phyloP scores from a whole-genome alignment of 2,113 vertebrate genomes.

The Pao palembangensis region DNA sequence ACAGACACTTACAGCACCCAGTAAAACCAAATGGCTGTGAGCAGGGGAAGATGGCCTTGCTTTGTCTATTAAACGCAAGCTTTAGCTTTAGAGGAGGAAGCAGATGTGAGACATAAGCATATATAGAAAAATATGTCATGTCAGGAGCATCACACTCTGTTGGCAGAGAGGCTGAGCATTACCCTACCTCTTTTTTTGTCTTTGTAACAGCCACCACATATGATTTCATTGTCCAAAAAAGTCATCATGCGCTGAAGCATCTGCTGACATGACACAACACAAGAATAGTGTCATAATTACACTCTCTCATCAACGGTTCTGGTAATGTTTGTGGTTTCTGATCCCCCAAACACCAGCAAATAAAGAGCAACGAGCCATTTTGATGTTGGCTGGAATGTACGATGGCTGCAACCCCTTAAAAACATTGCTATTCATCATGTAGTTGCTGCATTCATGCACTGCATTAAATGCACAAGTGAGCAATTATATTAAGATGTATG shows the following conservation, averaged over 20 bases:
- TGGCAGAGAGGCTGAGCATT: constrained; percentile 24
- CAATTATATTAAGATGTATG: constrained; percentile 24
- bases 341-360: not conserved
- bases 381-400: not conserved
- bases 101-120: constrained; percentile 53
- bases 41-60: constrained; percentile 8
- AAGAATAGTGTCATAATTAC: not conserved
- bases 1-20: constrained; percentile 19
- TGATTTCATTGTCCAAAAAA: constrained; percentile 2
- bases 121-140: constrained; percentile 48
- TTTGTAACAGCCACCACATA: constrained; percentile 9
- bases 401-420: constrained; percentile 12
- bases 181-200: constrained; percentile 4
- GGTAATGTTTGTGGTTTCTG: not conserved
- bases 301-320: not conserved
- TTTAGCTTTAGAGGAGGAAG: constrained; percentile 34
- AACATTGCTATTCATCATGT: constrained; percentile 24
- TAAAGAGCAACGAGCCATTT: constrained; percentile 2
- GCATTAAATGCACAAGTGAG: constrained; percentile 12
- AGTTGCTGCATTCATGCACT: constrained; percentile 32
- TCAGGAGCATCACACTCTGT: constrained; percentile 31
- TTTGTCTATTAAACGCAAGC: constrained; percentile 23
- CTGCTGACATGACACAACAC: not conserved
- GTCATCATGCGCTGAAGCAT: constrained; percentile 8
- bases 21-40: constrained; percentile 18